Percentiles rank a stretch among this genome's conserved stretches.
These are phyloP conservation scores for Felis chaus DNA, from an alignment of 2,113 vertebrate species.

Conservation along the genomic window DNA sequence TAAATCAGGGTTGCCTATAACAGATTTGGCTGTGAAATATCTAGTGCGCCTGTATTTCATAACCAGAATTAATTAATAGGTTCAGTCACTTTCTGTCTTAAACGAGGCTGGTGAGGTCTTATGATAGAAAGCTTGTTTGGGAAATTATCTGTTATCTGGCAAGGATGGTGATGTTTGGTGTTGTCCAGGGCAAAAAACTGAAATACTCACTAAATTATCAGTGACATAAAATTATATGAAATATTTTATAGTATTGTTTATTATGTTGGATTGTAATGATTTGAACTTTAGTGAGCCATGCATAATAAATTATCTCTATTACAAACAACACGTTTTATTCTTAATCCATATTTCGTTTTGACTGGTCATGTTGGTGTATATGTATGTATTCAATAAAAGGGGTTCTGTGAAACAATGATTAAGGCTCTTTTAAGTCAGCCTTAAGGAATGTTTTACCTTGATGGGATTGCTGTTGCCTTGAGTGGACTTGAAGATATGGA, in stretches of 20 bases:
- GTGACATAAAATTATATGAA: not conserved
- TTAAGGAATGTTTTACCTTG: not conserved
- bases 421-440: not conserved
- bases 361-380: not conserved
- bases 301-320: not conserved
- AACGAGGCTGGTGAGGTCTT: not conserved
- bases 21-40: not conserved
- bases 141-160: conserved; percentile 1
- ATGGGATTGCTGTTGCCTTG: not conserved
- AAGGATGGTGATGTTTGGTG: not conserved
- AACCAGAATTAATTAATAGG: not conserved
- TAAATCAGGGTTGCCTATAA: not conserved
- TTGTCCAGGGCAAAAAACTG: not conserved
- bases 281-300: not conserved
- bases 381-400: not conserved
- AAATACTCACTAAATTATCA: conserved; percentile 20
- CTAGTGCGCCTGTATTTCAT: not conserved
- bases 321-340: conserved; percentile 8
- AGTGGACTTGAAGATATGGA: not conserved
- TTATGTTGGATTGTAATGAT: conserved; percentile 17
- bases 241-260: not conserved
- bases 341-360: conserved; percentile 23
- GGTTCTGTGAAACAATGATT: not conserved
- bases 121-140: not conserved
- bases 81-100: not conserved